Percentiles rank a stretch among this genome's conserved stretches.
phyloP scores from a whole-genome alignment of 2,888 invertebrate species.

The Habroteleia sp. region DNA sequence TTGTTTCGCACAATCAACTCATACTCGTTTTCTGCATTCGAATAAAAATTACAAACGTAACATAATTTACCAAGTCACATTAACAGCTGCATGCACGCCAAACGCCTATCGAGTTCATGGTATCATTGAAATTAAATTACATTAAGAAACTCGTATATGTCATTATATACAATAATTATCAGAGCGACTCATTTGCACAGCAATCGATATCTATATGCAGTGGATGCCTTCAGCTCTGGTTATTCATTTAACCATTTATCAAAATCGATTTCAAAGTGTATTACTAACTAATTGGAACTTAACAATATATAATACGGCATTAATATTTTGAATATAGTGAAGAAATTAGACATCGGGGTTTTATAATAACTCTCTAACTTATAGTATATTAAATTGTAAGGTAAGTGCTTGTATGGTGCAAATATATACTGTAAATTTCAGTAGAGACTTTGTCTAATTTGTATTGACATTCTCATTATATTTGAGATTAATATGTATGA shows the following conservation, averaged over 20 bases:
- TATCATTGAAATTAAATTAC: conserved; percentile 39
- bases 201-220: conserved; percentile 10
- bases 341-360: no score
- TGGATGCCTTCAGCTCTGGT: background rate
- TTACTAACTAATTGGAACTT: no score
- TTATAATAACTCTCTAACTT: no score
- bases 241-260: conserved; percentile 12
- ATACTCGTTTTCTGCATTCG: conserved; percentile 42
- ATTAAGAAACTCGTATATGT: conserved; percentile 10
- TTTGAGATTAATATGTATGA: no score
- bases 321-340: no score
- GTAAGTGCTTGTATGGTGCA: no score
- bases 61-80: conserved; percentile 53
- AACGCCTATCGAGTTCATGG: conserved; percentile 57
- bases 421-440: no score
- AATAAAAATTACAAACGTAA: conserved; percentile 44
- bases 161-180: conserved; percentile 30
- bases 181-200: conserved; percentile 16
- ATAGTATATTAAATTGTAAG: no score
- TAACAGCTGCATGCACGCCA: conserved; percentile 61
- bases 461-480: no score
- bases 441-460: no score
- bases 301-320: no score
- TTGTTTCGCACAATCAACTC: conserved; percentile 47
- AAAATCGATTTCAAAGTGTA: no score